Percentiles rank a stretch among this genome's conserved stretches.
phyloP scores from a whole-genome alignment of 1,140 invertebrate genomes.

The Chionoecetes opilio region DNA sequence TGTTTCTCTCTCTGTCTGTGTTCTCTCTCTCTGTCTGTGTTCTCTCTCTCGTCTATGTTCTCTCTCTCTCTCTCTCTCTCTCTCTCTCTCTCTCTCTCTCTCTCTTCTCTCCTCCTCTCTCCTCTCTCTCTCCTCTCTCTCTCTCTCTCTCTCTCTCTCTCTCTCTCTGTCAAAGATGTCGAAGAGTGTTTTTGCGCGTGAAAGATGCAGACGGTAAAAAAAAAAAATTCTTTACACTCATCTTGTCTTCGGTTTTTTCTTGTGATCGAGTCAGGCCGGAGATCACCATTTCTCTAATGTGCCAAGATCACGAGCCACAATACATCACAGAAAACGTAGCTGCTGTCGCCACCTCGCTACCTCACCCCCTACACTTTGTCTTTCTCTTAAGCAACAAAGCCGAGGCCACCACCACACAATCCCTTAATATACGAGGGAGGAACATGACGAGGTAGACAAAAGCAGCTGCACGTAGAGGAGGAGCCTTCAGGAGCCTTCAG shows the following conservation, averaged over 20 bases:
- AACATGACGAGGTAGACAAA: not conserved
- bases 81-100: not conserved
- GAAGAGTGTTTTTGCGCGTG: too few species aligned
- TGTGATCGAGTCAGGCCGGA: too few species aligned
- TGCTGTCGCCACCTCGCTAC: too few species aligned
- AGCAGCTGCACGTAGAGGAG: not conserved
- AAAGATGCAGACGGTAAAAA: too few species aligned
- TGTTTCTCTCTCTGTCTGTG: too few species aligned
- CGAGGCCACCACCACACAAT: not conserved
- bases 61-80: too few species aligned
- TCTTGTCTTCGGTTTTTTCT: not conserved
- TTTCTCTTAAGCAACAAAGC: not conserved
- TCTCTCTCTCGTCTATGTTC: too few species aligned
- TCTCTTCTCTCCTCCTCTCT: not conserved
- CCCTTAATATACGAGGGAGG: constrained; percentile 27
- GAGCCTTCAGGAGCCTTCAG: too few species aligned
- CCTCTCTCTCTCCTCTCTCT: not conserved
- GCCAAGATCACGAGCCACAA: not conserved
- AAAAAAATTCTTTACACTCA: too few species aligned
- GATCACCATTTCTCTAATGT: too few species aligned
- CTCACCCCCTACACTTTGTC: not conserved
- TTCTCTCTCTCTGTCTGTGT: too few species aligned
- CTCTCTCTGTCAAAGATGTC: too few species aligned
- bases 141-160: not conserved
- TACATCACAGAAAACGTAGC: not conserved